Conservation (phyloP, 2,888 invertebrate species). For the Drosophila pegasa region DNA sequence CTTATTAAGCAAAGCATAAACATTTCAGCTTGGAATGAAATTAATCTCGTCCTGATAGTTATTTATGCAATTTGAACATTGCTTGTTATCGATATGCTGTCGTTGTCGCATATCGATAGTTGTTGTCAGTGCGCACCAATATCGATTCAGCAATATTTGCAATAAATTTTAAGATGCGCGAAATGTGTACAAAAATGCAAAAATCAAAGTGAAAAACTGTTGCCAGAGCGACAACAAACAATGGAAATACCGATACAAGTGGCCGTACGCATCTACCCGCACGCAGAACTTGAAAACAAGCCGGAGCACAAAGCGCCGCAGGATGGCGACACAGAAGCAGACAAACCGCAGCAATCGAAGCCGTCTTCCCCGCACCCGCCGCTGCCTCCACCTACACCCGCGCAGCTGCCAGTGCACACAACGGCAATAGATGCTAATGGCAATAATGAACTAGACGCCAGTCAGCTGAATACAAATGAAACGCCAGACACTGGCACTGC, state of each 20-base stretch:
- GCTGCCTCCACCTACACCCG: neutral
- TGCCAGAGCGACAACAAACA: conserved; percentile 71
- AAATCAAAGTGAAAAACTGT: conserved; percentile 51
- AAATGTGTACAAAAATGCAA: conserved; percentile 52
- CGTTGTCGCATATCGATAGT: conserved; percentile 34
- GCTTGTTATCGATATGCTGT: neutral
- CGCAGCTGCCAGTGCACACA: conserved; percentile 1
- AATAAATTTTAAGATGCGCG: conserved; percentile 44
- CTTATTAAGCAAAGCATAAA: no score
- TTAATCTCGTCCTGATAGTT: no score
- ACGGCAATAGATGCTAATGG: conserved; percentile 48
- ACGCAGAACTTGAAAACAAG: conserved; percentile 31
- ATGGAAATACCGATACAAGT: conserved; percentile 92
- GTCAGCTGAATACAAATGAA: conserved; percentile 38
- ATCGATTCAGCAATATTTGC: conserved; percentile 77
- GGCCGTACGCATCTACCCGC: conserved; percentile 88
- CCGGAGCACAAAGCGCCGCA: conserved; percentile 26
- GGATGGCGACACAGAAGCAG: conserved; percentile 37
- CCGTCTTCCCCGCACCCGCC: conserved; percentile 11
- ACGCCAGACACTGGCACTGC: conserved; percentile 7
- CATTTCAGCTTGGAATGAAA: no score
- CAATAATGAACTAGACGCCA: conserved; percentile 33
- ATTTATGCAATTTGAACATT: neutral
- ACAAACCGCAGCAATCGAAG: conserved; percentile 68
- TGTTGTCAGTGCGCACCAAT: conserved; percentile 61